A percentile compares a stretch with the other conserved stretches of the same genome.
Evolutionary conservation across 1,140 invertebrate genomes (phyloP).

Genomic region (Caenorhabditis brenneri): DNA sequence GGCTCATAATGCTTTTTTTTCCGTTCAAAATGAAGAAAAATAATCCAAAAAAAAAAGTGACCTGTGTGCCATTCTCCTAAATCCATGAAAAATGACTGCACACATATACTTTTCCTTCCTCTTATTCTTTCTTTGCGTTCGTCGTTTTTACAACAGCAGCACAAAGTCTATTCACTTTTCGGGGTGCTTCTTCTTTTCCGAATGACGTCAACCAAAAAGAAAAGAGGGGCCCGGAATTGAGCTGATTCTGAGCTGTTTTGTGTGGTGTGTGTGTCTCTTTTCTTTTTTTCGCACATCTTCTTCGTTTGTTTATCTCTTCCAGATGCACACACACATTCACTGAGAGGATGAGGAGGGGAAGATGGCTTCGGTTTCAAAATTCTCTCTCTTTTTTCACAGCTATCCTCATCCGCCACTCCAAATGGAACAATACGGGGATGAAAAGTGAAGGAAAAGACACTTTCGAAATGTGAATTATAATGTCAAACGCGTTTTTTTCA

Average conservation of each 20-base stretch:
- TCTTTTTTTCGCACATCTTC: background rate
- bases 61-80: too few species aligned
- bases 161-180: background rate
- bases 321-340: constrained; percentile 7
- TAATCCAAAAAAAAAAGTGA: too few species aligned
- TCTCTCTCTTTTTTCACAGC: background rate
- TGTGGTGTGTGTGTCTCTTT: background rate
- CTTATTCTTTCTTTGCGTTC: background rate
- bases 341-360: too few species aligned
- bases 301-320: constrained; percentile 33
- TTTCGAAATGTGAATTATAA: background rate
- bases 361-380: constrained; percentile 14
- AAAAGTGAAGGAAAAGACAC: background rate
- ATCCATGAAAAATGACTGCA: too few species aligned
- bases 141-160: background rate
- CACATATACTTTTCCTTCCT: constrained; percentile 12
- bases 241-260: constrained; percentile 34
- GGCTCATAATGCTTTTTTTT: too few species aligned
- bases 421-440: background rate
- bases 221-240: constrained; percentile 31
- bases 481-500: background rate
- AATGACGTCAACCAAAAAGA: background rate
- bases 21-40: too few species aligned
- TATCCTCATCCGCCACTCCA: background rate
- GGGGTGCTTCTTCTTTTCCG: background rate